Base-by-base conservation (phyloP, 1,140 invertebrate species). In the Lerema accius region DNA sequence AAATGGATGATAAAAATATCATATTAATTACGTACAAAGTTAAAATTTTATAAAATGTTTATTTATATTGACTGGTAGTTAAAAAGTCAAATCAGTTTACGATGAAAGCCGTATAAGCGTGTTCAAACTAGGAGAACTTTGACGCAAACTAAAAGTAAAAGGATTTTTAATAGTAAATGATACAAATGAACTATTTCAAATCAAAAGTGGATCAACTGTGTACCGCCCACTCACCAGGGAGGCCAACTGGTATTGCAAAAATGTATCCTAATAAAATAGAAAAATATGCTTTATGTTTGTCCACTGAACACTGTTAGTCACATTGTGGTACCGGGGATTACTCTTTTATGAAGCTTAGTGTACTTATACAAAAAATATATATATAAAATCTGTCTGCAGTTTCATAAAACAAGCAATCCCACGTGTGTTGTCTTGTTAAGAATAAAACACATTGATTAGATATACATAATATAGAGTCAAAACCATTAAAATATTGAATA, bases 161-260 rank as follows among this genome's bases (percentile, higher is more conserved):
- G 16, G 16, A 9, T 58, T 58, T 40, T 64, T 71, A 55, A 68
- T 73, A 80, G 61, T 71, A 78, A 80, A 67, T 64, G 66, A 56
- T 35, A 48, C 0, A 48, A 59, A 46, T 37, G 55, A 37, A 59
- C 55, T 59, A 59, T 11, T 35, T 59, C 11, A 14, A 46, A 59
- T 17, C 7, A 68, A 73, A 73, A 71, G 48, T 51, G 63, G 71
- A 19, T 45, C 51, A 61, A 39, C 43, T 65, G 42, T 51, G 37
- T 66, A 69, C 69, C 63, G 77, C 78, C 76, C 82, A 90, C 87
- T 90, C 87, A 90, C 87, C 86, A 87, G 80, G 61, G 82, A 84
- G 85, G 84, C 86, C 82, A 87, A 77, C 86, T 86, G 87, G 80
- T 82, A 84, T 85, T 87, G 85, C 80, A 87, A 87, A 87, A 79